Conservation (phyloP, 1,140 invertebrate species). For the Dinothrombium tinctorium region DNA sequence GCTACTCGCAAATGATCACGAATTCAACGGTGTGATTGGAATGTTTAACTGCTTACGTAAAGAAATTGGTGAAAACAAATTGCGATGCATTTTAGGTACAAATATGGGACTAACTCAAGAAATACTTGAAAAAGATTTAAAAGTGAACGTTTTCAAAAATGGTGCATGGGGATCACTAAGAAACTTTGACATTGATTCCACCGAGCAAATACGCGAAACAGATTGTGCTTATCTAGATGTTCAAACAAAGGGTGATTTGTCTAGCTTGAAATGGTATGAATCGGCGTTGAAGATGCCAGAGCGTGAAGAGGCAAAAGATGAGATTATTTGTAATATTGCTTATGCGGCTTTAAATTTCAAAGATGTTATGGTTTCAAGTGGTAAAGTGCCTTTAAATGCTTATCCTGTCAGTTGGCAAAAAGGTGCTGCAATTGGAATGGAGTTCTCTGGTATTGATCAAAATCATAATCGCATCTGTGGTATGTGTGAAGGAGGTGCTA, state of each 20-base stretch:
- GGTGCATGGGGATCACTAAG: conserved; percentile 34
- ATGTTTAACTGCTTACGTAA: conserved; percentile 61
- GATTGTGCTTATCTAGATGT: conserved; percentile 49
- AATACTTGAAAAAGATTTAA: conserved; percentile 40
- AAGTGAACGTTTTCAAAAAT: conserved; percentile 55
- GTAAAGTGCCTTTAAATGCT: conserved; percentile 80
- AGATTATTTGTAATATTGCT: conserved; percentile 46
- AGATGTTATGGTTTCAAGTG: conserved; percentile 47
- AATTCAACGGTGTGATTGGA: conserved; percentile 49
- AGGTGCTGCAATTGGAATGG: conserved; percentile 44
- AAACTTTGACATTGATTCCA: conserved; percentile 41
- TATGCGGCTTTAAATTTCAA: conserved; percentile 88
- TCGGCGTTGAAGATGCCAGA: conserved; percentile 23
- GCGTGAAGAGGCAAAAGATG: conserved; percentile 16
- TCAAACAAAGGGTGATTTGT: conserved; percentile 54
- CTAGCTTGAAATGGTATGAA: conserved; percentile 79
- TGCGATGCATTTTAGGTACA: conserved; percentile 27
- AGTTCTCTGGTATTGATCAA: conserved; percentile 57
- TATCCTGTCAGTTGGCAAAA: conserved; percentile 37
- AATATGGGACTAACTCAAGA: too few relatives aligned
- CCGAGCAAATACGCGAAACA: too few relatives aligned
- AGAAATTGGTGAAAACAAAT: conserved; percentile 48
- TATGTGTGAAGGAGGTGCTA: conserved; percentile 61
- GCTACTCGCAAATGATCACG: conserved; percentile 30
- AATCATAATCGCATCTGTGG: conserved; percentile 69